phyloP scores from a whole-genome alignment of 2,797 vertebrate genomes.

The Monodelphis domestica region DNA sequence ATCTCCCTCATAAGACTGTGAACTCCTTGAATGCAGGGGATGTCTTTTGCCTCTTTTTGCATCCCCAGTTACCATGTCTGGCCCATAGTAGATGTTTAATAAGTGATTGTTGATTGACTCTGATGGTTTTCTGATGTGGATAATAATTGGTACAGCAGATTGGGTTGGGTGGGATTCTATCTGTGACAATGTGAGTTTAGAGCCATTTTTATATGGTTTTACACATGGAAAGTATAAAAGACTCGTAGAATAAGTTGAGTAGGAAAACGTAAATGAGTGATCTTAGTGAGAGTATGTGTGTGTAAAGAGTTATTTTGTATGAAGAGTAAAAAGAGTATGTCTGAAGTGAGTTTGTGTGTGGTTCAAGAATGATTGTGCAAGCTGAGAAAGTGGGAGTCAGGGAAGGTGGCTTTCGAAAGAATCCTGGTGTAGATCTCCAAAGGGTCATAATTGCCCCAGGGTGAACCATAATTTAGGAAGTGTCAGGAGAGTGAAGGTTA shows the following conservation, averaged over 20 bases:
- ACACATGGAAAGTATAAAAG: neutral
- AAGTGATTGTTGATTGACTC: neutral
- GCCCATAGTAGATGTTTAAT: neutral
- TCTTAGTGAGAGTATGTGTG: neutral
- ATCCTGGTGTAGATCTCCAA: neutral
- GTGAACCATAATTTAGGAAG: neutral
- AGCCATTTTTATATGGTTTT: neutral
- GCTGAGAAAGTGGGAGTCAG: neutral
- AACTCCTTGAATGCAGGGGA: neutral
- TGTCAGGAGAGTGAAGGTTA: neutral
- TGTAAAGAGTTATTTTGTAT: neutral
- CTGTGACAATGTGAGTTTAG: neutral
- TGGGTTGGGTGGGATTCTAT: neutral
- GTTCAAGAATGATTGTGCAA: neutral
- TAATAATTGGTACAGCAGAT: neutral
- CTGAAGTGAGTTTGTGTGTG: neutral
- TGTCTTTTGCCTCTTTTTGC: neutral
- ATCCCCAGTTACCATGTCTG: neutral
- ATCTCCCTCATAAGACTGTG: neutral
- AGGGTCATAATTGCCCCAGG: neutral
- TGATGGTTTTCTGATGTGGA: neutral
- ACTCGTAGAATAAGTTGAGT: neutral
- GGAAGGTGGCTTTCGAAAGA: neutral
- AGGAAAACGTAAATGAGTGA: neutral
- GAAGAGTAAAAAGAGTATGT: neutral